phyloP scores from a whole-genome alignment of 2,797 vertebrate genomes.

The Chelon auratus region DNA sequence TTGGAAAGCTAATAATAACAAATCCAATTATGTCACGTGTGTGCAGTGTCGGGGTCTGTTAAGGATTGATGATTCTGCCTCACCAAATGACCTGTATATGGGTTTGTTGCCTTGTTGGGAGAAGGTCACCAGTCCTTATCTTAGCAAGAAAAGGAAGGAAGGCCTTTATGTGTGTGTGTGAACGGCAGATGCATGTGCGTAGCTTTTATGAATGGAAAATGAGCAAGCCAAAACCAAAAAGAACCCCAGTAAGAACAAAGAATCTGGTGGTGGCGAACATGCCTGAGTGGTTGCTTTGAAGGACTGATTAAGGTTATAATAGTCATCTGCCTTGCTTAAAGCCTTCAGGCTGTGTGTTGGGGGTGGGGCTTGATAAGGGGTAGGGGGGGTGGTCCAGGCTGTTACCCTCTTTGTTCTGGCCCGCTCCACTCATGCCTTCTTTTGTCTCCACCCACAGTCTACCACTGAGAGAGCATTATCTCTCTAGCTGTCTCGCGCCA shows the following conservation, averaged over 20 bases:
- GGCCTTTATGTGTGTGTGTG: neutral
- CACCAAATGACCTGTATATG: constrained; percentile 46
- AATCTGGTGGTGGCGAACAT: constrained; percentile 57
- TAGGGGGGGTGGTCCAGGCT: constrained; percentile 63
- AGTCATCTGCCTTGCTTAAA: constrained; percentile 70
- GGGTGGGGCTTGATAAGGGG: constrained; percentile 57
- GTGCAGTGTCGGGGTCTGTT: constrained; percentile 22
- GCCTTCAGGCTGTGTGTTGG: constrained; percentile 64
- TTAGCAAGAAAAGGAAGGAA: constrained; percentile 21
- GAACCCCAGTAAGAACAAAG: constrained; percentile 67
- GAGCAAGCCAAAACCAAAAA: constrained; percentile 23
- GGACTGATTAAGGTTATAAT: constrained; percentile 79
- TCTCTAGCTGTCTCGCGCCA: constrained; percentile 66
- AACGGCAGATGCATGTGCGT: constrained; percentile 1
- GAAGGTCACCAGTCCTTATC: constrained; percentile 1
- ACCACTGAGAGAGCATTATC: constrained; percentile 73
- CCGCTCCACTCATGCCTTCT: constrained; percentile 74
- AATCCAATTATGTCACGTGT: constrained; percentile 66
- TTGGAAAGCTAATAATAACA: constrained; percentile 55
- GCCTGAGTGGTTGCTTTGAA: constrained; percentile 70
- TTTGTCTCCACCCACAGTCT: constrained; percentile 79
- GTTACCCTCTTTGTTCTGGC: constrained; percentile 79
- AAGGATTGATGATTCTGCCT: constrained; percentile 27
- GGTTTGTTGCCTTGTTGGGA: constrained; percentile 7
- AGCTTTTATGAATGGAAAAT: constrained; percentile 5